Percentiles rank a stretch among this genome's conserved stretches.
Conservation (phyloP, 1,140 invertebrate species). For the Brachystomella parvula region DNA sequence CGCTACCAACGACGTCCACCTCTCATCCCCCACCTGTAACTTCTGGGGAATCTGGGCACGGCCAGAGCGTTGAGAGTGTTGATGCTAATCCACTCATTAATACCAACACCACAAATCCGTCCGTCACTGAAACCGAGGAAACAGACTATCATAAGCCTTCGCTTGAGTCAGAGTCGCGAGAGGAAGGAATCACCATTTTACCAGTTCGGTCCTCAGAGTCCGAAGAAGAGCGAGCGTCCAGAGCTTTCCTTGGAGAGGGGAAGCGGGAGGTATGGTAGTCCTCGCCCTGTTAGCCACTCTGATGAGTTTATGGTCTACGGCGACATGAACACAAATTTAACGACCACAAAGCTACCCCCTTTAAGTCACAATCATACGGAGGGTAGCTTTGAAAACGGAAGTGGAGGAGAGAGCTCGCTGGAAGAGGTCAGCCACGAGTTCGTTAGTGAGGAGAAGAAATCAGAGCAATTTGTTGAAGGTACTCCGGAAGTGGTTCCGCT, state of each 20-base stretch:
- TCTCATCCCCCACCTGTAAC: not conserved
- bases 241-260: too few relatives aligned
- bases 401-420: not conserved
- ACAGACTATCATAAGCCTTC: too few relatives aligned
- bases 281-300: not conserved
- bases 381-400: too few relatives aligned
- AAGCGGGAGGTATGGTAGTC: too few relatives aligned
- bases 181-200: too few relatives aligned
- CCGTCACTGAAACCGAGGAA: not conserved
- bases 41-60: not conserved
- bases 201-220: too few relatives aligned
- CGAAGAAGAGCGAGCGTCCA: too few relatives aligned
- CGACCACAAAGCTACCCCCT: not conserved
- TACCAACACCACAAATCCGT: not conserved
- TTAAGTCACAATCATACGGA: too few relatives aligned
- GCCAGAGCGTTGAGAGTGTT: not conserved
- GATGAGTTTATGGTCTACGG: conserved; percentile 23
- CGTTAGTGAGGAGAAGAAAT: not conserved
- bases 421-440: not conserved
- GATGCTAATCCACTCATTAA: not conserved
- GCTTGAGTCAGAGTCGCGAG: too few relatives aligned
- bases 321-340: conserved; percentile 6
- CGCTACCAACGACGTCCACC: not conserved
- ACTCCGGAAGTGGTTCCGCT: conserved; percentile 8
- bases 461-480: not conserved